Evolutionary conservation across 1,140 invertebrate genomes (phyloP), one percentile per base, ranked within the genome.

Genomic region (Anadara kagoshimensis): DNA sequence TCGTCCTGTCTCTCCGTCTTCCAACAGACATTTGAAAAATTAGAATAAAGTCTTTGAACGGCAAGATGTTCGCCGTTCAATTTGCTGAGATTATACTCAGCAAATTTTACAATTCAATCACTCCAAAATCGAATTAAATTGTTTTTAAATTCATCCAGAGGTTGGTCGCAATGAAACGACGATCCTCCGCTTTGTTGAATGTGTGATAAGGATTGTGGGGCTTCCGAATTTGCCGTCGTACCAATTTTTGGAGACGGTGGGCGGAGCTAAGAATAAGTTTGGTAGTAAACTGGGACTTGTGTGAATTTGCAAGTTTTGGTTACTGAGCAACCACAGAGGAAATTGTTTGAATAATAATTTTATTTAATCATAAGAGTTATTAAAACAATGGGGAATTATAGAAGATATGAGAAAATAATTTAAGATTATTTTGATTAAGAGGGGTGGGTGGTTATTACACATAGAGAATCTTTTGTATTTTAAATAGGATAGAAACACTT

Each of bases 51-150:
- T 14, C 59, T 36, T 53, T 22, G 36, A 14, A 64, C 62, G 62
- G 62, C 62, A 45, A 64, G 22, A 36, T 10, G 43, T 36, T 45
- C 45, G 45, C 45, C 36, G 36, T 53, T n/a, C 62, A 41, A 53
- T 64, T 49, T 49, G 62, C 62, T 41, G 62, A 64, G 62, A 64
- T 43, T 36, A 51, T n/a, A 51, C 62, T 64, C 62, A 64, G 62
- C 62, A 64, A 64, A 53, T 64, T 64, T 41, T 49, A 64, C 22
- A 51, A 51, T 64, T 36, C 62, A 36, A 36, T 36, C 29, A 53
- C 45, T 8, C 18, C 29, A 14, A 26, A 47, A 49, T 26, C 20
- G 4, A 59, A 12, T 53, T 53, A 36, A 49, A 53, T n/a, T 26
- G 45, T 64, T 53, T 49, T 51, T 20, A 29, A 51, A 64, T 41